Evolutionary conservation across 2,797 vertebrate species (phyloP).

Genomic region (Enteromius fasciolatus): DNA sequence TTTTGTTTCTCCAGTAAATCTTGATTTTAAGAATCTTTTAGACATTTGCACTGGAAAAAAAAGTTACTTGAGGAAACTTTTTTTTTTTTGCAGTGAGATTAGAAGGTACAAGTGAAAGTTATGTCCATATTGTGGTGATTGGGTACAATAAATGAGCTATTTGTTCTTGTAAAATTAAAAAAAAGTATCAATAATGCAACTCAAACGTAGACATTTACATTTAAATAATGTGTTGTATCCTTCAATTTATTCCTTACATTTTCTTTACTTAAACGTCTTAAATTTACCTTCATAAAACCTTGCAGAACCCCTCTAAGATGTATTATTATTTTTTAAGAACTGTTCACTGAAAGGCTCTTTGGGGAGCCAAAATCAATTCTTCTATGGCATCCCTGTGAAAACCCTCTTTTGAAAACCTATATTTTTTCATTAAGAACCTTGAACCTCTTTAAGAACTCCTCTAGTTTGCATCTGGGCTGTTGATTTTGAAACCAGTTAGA

Average conservation of each 20-base stretch:
- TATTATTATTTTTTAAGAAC: too few species aligned
- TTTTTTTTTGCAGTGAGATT: neutral
- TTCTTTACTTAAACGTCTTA: neutral
- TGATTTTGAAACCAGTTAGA: conserved; percentile 1
- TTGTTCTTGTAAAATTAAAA: neutral
- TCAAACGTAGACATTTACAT: neutral
- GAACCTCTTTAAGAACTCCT: neutral
- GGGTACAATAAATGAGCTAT: neutral
- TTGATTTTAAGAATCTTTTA: neutral
- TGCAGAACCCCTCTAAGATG: too few species aligned
- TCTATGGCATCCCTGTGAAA: too few species aligned
- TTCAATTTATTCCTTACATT: neutral
- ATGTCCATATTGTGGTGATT: neutral
- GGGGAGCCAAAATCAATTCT: too few species aligned
- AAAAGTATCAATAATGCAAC: neutral
- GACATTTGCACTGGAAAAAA: neutral
- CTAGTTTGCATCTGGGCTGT: neutral
- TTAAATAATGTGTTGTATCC: neutral
- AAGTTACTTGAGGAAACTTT: neutral
- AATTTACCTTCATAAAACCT: neutral
- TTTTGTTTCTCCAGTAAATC: neutral
- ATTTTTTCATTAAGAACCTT: neutral
- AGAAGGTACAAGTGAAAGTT: neutral
- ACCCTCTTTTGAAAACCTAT: too few species aligned
- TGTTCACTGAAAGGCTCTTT: too few species aligned